Base-by-base conservation (phyloP, 2,113 vertebrate species). In the Rhodinocichla rosea region DNA sequence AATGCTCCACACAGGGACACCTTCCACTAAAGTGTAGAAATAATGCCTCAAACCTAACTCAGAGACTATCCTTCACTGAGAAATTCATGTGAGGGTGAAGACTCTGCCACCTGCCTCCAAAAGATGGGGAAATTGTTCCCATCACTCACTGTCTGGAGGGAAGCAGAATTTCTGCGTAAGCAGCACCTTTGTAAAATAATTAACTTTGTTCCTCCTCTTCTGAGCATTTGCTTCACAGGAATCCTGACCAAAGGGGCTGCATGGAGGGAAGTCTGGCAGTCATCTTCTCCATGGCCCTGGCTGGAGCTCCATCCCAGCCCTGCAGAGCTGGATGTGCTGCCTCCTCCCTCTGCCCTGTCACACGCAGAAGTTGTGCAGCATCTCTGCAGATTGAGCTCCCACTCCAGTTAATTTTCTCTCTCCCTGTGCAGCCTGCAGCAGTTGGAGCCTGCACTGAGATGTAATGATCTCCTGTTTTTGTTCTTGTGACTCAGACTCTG, bases 401-500 rank as follows among this genome's bases (percentile, higher is more conserved):
- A 49, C 64, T 77, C 87, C 85, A 64, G 68, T 88, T 91, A 87
- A 92, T 95, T 96, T 93, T 83, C 87, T 77, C 71, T 90, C 92
- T 95, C 90, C 42, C 92, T 5, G 59, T 39, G 75, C 90, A 93
- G 91, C 93, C 90, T 7, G 94, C 82, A 97, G 95, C 93, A 83
- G 85, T 90, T 68, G 68, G 90, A 95, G 90, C 85, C 79, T 78
- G 85, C 68, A 5, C 64, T 2, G 85, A 89, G 79, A 93, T 50
- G 73, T 92, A 96, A 93, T 81, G 92, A 96, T 91, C 94, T 88
- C 93, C 94, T 68, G 79, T 17, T 94, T 93, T 78, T 75, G 59
- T 88, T 88, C 94, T 95, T 82, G 81, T 94, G 89, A 96, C 74
- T 95, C 94, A 95, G 94, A 53, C 87, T 65, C 78, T 73, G 91